Evolutionary conservation across 2,888 invertebrate genomes (phyloP).

Genomic region (Melanostoma scalare): DNA sequence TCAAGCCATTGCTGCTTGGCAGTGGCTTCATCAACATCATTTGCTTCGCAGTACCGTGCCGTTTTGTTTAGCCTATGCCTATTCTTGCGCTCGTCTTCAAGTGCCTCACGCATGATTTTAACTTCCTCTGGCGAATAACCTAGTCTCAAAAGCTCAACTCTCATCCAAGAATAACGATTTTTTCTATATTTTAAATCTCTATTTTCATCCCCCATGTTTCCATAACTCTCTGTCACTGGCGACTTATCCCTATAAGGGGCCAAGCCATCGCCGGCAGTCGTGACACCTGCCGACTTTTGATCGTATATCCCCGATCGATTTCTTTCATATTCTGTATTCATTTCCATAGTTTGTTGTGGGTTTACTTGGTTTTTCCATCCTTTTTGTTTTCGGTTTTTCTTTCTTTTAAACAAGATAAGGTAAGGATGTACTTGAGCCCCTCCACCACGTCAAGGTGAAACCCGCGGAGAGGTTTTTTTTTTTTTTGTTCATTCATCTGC

Average conservation of each 20-base stretch:
- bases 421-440: constrained; percentile 53
- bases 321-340: constrained; percentile 19
- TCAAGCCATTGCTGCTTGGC: constrained; percentile 13
- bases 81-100: not conserved
- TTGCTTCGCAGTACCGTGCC: not conserved
- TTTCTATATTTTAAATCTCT: not conserved
- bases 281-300: constrained; percentile 62
- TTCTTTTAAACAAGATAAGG: not conserved
- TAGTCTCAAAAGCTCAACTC: constrained; percentile 10
- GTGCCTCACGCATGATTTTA: not conserved
- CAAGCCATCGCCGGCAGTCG: constrained; percentile 68
- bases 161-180: not conserved
- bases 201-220: not conserved
- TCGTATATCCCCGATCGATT: constrained; percentile 64
- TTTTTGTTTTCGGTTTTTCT: not conserved
- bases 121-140: constrained; percentile 13
- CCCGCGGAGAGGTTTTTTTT: constrained; percentile 36
- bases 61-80: constrained; percentile 7
- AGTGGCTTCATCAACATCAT: not conserved
- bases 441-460: constrained; percentile 59
- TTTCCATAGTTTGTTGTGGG: constrained; percentile 36
- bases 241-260: constrained; percentile 57
- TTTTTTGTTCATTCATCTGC: constrained; percentile 7
- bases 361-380: constrained; percentile 8
- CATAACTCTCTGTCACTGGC: constrained; percentile 26